Percentiles rank a stretch among this genome's conserved stretches.
Evolutionary conservation across 2,888 invertebrate genomes (phyloP).

Genomic region (Pyrocoelia pectoralis): DNA sequence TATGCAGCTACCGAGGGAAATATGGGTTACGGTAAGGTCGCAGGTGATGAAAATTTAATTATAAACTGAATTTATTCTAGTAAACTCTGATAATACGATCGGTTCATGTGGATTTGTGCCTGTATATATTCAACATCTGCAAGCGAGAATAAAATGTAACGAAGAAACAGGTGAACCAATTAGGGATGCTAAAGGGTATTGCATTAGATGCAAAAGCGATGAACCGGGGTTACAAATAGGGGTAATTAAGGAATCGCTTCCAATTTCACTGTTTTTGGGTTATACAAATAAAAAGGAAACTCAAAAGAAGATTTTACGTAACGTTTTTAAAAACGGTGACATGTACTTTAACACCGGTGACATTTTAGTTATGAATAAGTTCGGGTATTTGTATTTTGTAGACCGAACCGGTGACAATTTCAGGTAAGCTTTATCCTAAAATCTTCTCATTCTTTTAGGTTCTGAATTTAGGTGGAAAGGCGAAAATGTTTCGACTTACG

Average conservation of each 20-base stretch:
- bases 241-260: constrained; percentile 63
- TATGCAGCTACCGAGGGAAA: constrained; percentile 98
- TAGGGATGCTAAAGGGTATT: constrained; percentile 74
- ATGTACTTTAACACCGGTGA: constrained; percentile 91
- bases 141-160: constrained; percentile 70
- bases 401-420: constrained; percentile 89
- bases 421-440: too few species aligned
- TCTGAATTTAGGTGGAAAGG: constrained; percentile 76
- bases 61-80: constrained; percentile 64
- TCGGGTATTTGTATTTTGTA: constrained; percentile 91
- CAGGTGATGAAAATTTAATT: too few species aligned
- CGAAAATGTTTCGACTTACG: constrained; percentile 97
- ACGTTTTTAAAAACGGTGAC: constrained; percentile 86
- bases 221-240: constrained; percentile 88
- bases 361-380: constrained; percentile 86
- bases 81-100: constrained; percentile 87
- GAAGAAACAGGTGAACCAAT: constrained; percentile 77
- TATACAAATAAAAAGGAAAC: constrained; percentile 74
- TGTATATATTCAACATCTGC: constrained; percentile 66
- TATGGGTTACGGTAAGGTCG: constrained; percentile 78
- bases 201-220: constrained; percentile 81
- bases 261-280: constrained; percentile 74
- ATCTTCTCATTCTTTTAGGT: too few species aligned
- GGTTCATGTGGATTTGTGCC: constrained; percentile 95
- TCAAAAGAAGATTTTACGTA: constrained; percentile 72